A percentile compares a stretch with the other conserved stretches of the same genome.
phyloP scores from a whole-genome alignment of 2,888 invertebrate genomes.

The Ennomos quercinarius region DNA sequence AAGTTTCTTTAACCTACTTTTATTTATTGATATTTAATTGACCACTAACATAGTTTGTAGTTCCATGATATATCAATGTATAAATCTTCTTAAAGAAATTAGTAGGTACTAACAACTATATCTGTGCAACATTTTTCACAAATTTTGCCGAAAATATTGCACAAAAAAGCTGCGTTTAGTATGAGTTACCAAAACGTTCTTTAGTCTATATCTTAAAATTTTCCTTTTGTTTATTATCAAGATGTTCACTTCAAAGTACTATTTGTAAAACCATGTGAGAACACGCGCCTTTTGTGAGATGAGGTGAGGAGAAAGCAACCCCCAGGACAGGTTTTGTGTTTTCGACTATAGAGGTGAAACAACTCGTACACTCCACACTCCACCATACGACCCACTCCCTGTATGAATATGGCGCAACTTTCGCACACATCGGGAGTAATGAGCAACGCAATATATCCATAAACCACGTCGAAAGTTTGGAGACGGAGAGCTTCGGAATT shows the following conservation, averaged over 20 bases:
- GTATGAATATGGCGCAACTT: slow-evolving; percentile 31
- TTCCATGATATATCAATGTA: too few species aligned
- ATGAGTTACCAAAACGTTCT: too few species aligned
- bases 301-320: slow-evolving; percentile 22
- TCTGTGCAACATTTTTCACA: too few species aligned
- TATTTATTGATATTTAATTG: too few species aligned
- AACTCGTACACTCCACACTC: slow-evolving; percentile 17
- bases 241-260: not conserved
- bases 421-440: slow-evolving; percentile 28
- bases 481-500: slow-evolving; percentile 24
- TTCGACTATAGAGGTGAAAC: slow-evolving; percentile 24
- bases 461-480: slow-evolving; percentile 28
- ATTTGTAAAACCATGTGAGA: slow-evolving; percentile 26
- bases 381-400: slow-evolving; percentile 22
- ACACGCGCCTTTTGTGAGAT: slow-evolving; percentile 26
- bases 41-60: too few species aligned
- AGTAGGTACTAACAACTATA: too few species aligned
- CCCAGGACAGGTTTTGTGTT: slow-evolving; percentile 27
- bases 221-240: not conserved
- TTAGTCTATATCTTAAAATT: too few species aligned
- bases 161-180: too few species aligned
- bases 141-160: too few species aligned
- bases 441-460: slow-evolving; percentile 29
- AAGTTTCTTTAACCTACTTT: too few species aligned
- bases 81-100: too few species aligned